Evolutionary conservation across 2,888 invertebrate species (phyloP), one percentile per base, ranked within the genome.

Genomic region (Trichogramma evanescens): DNA sequence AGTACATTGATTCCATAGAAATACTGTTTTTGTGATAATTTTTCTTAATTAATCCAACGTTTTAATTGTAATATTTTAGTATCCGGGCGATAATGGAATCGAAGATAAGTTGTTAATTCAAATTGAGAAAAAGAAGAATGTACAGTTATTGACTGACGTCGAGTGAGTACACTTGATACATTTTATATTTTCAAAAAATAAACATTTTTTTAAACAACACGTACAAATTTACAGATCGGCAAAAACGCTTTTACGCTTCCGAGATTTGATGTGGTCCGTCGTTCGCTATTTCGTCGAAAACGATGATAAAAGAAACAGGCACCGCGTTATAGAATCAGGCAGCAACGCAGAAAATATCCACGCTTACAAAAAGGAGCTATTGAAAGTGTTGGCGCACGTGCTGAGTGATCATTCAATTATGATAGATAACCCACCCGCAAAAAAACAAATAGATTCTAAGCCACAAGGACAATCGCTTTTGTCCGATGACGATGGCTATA

Each of bases 271-370:
- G 3, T 82, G 82, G 81, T 72, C 69, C 4, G 75, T 82, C 1
- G 74, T 82, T 6, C 69, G 81, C 4, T 84, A 82, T 65, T 79
- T 81, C 66, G 75, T 83, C 13, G 78, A 81, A 50, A 77, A 81
- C 41, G 77, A 82, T 56, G 70, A 69, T n/a, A 43, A 65, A 42
- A 40, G 26, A 4, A 5, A 49, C 1, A 26, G 3, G 3, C 26
- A 26, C 26, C 26, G 26, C 26, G 26, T 26, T 26, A 26, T 26
- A 26, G 26, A 26, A 26, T 26, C 26, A 26, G 26, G 26, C 26
- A 26, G 26, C 26, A 53, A 68, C 45, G n/a, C 59, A 4, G 39
- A 59, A 8, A 54, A 64, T 60, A 57, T 73, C 5, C 57, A 65
- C 2, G 42, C 50, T 0, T 75, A 69, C 45, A 75, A 68, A 65